Conservation (phyloP, 2,113 vertebrate species). For the Oryzias javanicus region DNA sequence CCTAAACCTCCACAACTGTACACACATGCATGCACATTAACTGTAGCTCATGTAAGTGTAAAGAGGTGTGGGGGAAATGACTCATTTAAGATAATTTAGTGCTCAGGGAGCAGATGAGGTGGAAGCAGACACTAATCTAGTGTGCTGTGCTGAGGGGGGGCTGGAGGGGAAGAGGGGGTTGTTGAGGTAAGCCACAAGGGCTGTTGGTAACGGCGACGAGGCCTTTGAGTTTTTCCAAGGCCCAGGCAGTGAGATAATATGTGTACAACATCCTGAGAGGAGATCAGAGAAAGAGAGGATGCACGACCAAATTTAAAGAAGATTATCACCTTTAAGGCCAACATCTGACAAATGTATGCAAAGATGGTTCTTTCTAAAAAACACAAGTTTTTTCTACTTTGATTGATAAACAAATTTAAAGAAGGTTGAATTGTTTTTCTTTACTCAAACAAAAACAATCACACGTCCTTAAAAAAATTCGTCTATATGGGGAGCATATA, state of each 20-base stretch:
- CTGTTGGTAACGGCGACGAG: conserved; percentile 56
- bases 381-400: no score
- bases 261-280: conserved; percentile 67
- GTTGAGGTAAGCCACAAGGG: conserved; percentile 72
- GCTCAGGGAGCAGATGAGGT: conserved; percentile 61
- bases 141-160: conserved; percentile 43
- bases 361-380: no score
- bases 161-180: conserved; percentile 38
- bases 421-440: no score
- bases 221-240: conserved; percentile 63
- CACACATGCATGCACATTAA: conserved; percentile 10
- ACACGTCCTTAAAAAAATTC: no score
- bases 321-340: no score
- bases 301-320: no score
- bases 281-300: not conserved
- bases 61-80: conserved; percentile 52
- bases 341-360: no score
- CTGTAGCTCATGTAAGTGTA: conserved; percentile 66
- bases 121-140: conserved; percentile 65
- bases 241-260: conserved; percentile 62
- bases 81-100: conserved; percentile 63
- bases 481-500: no score
- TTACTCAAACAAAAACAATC: no score
- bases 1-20: no score
- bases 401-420: no score